Evolutionary conservation across 2,113 vertebrate genomes (phyloP).

Genomic region (Burhinus bistriatus): DNA sequence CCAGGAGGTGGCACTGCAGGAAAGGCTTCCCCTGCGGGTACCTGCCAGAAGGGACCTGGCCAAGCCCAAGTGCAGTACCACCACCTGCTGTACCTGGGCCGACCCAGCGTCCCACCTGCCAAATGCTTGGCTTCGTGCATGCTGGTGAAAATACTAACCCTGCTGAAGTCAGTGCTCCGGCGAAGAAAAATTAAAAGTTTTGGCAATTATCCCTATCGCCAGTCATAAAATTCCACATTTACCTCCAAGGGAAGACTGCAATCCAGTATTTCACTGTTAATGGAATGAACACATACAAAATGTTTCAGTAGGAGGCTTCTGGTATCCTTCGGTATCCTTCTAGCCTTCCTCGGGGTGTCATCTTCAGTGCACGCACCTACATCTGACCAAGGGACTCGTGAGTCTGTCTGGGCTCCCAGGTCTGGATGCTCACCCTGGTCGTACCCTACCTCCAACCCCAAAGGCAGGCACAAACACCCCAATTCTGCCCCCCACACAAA

Average conservation of each 20-base stretch:
- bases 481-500: neutral
- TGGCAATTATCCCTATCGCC: neutral
- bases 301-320: neutral
- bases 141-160: neutral
- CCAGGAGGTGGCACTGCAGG: neutral
- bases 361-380: rapidly evolving
- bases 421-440: neutral
- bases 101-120: rapidly evolving
- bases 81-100: neutral
- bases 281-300: neutral
- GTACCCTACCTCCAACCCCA: neutral
- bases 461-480: neutral
- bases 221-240: neutral
- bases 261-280: neutral
- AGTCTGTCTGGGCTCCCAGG: neutral
- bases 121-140: neutral
- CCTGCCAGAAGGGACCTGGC: neutral
- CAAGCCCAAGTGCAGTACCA: neutral
- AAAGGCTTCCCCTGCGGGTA: neutral
- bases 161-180: neutral
- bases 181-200: neutral
- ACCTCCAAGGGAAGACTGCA: neutral
- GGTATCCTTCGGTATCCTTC: neutral
- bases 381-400: no score
- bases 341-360: neutral